Conservation (phyloP, 2,797 vertebrate genomes). For the Gastrophryne carolinensis region DNA sequence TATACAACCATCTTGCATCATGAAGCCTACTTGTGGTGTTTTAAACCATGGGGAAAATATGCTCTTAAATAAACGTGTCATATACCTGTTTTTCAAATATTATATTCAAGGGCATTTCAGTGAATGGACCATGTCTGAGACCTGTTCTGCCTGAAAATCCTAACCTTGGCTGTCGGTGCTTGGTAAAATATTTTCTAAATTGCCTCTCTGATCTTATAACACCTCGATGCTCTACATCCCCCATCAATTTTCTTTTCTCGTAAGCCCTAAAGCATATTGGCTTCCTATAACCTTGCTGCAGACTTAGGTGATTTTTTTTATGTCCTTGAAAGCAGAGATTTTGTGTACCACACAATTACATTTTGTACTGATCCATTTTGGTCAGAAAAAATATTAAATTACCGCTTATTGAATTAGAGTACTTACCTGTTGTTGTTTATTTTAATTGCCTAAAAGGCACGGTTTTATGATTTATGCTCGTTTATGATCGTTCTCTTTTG, state of each 20-base stretch:
- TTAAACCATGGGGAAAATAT: no score
- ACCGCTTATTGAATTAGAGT: neutral
- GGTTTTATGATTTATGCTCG: no score
- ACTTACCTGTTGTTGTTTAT: constrained; percentile 5
- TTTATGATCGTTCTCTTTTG: no score
- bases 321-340: constrained; percentile 42
- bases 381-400: constrained; percentile 29
- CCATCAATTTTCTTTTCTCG: constrained; percentile 41
- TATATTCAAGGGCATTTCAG: neutral
- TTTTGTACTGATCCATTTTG: constrained; percentile 15
- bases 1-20: no score
- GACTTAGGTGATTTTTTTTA: constrained; percentile 32
- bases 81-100: neutral
- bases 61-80: neutral
- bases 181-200: constrained; percentile 35
- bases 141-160: constrained; percentile 6
- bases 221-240: constrained; percentile 31
- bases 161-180: constrained; percentile 12
- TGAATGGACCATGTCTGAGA: neutral
- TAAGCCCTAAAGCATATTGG: constrained; percentile 40
- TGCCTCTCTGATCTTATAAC: constrained; percentile 35
- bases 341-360: constrained; percentile 21
- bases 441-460: neutral
- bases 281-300: constrained; percentile 41
- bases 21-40: no score